Percentiles rank a stretch among this genome's conserved stretches.
Evolutionary conservation across 1,140 invertebrate species (phyloP).

Genomic region (Calycopis cecrops): DNA sequence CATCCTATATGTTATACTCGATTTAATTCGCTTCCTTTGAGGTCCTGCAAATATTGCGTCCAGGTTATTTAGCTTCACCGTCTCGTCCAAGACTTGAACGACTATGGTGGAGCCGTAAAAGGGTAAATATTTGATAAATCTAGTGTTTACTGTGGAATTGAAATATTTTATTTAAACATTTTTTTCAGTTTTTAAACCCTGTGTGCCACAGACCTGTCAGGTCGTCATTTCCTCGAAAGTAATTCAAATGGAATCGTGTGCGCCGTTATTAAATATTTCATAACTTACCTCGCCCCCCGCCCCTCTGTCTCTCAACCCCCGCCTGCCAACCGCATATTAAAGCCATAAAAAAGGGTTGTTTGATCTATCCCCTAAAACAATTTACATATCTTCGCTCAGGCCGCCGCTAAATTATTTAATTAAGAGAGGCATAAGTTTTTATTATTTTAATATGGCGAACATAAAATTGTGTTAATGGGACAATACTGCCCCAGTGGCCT

Average conservation of each 20-base stretch:
- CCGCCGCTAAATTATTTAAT: constrained; percentile 76
- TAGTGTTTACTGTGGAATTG: too few relatives aligned
- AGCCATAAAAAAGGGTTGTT: constrained; percentile 77
- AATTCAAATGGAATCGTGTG: constrained; percentile 75
- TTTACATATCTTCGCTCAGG: constrained; percentile 73
- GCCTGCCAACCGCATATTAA: constrained; percentile 70
- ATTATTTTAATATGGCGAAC: constrained; percentile 73
- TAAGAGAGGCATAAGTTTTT: constrained; percentile 77
- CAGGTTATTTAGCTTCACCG: too few relatives aligned
- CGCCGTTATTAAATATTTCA: constrained; percentile 75
- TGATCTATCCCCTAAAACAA: constrained; percentile 76
- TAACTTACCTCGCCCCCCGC: constrained; percentile 60
- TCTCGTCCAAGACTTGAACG: too few relatives aligned
- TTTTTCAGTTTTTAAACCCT: constrained; percentile 18
- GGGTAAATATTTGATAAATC: too few relatives aligned
- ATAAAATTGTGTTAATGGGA: constrained; percentile 73
- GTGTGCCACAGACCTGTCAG: constrained; percentile 49
- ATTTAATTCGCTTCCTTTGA: too few relatives aligned
- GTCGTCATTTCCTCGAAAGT: constrained; percentile 73
- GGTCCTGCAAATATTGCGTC: too few relatives aligned
- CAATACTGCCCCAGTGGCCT: constrained; percentile 49
- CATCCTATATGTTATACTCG: too few relatives aligned
- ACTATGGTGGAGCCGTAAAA: too few relatives aligned
- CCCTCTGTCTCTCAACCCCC: constrained; percentile 27
- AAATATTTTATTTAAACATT: too few relatives aligned